Base-by-base conservation (phyloP, 2,797 vertebrate species). In the Semaprochilodus insignis region DNA sequence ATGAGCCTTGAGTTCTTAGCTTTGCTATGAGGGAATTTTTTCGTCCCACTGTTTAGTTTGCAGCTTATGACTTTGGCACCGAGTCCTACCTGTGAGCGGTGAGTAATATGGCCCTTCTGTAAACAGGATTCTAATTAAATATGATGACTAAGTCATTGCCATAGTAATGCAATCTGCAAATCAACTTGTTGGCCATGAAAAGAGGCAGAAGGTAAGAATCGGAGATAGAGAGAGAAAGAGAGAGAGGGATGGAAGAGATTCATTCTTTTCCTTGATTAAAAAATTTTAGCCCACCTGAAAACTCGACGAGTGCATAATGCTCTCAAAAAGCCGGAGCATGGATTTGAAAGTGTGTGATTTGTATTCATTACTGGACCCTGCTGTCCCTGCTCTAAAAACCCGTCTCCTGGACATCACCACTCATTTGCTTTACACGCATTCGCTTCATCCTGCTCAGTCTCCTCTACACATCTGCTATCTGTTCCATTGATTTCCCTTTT, bases 91-190 rank as follows among this genome's bases (percentile, higher is more conserved):
- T 78, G 31, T 83, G 78, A 83, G 59, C 36, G 57, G 54, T 74
- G 69, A 51, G 36, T 69, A 77, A 85, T 75, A 48, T 13, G 13
- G 60, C 14, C 52, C 69, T 65, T 85, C 77, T 81, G 78, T 86
- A 85, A 82, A 86, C 63, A 84, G 77, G 62, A 83, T 77, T 83
- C 25, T 74, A 86, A 86, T 83, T 80, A 69, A 83, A 83, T 78
- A 65, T 57, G 67, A 82, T 63, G 72, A 82, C 57, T 75, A 82
- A 84, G 76, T 65, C 65, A 86, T 85, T 88, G 84, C 65, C 66
- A 66, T 85, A 84, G 78, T 76, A 83, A 86, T 85, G 83, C 62
- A 81, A 81, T 81, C 83, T 82, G 72, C 66, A 77, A 83, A 67
- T 85, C 48, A 73, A 70, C 72, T 71, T n/a, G 80, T 66, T 55